A percentile compares a stretch with the other conserved stretches of the same genome.
These are phyloP conservation scores for Clupea harengus DNA, from an alignment of 2,113 vertebrate species.

Conservation along the genomic window DNA sequence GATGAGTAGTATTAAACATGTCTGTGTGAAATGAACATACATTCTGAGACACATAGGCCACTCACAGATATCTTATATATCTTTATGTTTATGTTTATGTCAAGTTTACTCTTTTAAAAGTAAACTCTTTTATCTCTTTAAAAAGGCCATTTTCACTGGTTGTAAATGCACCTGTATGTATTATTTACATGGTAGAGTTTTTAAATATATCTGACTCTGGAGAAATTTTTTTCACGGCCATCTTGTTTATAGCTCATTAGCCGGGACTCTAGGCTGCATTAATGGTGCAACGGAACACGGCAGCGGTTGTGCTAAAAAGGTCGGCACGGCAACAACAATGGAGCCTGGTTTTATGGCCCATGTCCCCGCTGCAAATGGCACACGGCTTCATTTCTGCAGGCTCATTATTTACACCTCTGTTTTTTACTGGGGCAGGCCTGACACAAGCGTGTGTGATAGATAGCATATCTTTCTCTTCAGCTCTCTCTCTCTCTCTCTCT, in stretches of 20 bases:
- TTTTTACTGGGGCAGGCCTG: slow-evolving; percentile 64
- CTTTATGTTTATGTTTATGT: not conserved
- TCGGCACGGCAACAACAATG: slow-evolving; percentile 53
- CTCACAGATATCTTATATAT: not conserved
- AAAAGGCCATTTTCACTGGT: not conserved
- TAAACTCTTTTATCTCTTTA: not conserved
- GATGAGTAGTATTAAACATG: not conserved
- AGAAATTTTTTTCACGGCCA: slow-evolving; percentile 11
- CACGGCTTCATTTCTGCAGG: slow-evolving; percentile 48
- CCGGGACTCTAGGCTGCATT: slow-evolving; percentile 18
- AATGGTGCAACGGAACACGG: slow-evolving; percentile 7
- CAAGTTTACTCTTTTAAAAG: not conserved
- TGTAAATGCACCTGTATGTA: not conserved
- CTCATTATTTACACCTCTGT: slow-evolving; percentile 66
- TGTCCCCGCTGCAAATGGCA: slow-evolving; percentile 61
- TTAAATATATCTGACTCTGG: not conserved
- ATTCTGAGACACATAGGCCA: not conserved
- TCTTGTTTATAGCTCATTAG: slow-evolving; percentile 42
- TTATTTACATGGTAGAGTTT: not conserved
- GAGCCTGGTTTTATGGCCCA: slow-evolving; percentile 59
- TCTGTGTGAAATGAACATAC: not conserved
- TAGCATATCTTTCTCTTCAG: slow-evolving; percentile 48
- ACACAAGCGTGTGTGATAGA: slow-evolving; percentile 64
- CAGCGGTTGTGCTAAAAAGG: not conserved
- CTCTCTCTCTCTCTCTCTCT: slow-evolving; percentile 25